These are phyloP conservation scores for Watsonalla binaria DNA, from an alignment of 2,888 invertebrate species.

Conservation along the genomic window DNA sequence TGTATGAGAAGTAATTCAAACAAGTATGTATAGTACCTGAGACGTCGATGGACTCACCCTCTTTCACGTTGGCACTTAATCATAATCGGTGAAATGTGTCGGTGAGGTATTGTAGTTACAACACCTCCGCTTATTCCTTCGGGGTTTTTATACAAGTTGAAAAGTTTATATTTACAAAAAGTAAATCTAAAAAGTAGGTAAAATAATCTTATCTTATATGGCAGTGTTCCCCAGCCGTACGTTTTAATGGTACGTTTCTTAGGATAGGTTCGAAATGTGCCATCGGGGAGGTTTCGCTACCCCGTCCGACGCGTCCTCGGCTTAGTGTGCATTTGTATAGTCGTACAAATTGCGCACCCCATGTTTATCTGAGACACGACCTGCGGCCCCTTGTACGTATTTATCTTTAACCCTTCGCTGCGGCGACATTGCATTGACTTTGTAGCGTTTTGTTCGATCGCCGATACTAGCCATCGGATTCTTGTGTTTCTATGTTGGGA, in stretches of 20 bases:
- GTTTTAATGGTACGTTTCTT: slow-evolving; percentile 1
- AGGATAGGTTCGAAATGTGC: slow-evolving; percentile 1
- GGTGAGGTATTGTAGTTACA: too few relatives aligned
- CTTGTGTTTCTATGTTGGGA: slow-evolving; percentile 4
- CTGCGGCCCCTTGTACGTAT: slow-evolving; percentile 60
- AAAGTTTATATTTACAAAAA: too few relatives aligned
- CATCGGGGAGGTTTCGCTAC: slow-evolving; percentile 5
- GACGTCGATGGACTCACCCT: too few relatives aligned
- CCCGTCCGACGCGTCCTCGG: slow-evolving; percentile 20
- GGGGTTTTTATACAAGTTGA: too few relatives aligned
- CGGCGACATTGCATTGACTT: slow-evolving; percentile 62
- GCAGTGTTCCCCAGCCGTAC: background rate
- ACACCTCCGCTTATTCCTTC: too few relatives aligned
- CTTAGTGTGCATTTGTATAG: slow-evolving; percentile 60
- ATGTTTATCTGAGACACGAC: slow-evolving; percentile 62
- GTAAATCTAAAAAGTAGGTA: too few relatives aligned
- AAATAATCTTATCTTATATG: background rate
- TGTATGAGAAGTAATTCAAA: too few relatives aligned
- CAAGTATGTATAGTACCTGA: too few relatives aligned
- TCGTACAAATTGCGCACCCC: slow-evolving; percentile 72
- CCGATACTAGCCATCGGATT: slow-evolving; percentile 24
- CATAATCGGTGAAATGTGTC: too few relatives aligned
- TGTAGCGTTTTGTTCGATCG: slow-evolving; percentile 57
- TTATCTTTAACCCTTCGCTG: slow-evolving; percentile 69
- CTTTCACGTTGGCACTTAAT: too few relatives aligned